Percentiles rank a stretch among this genome's conserved stretches.
Evolutionary conservation across 2,113 vertebrate species (phyloP).

Genomic region (Leucopternis melanops): DNA sequence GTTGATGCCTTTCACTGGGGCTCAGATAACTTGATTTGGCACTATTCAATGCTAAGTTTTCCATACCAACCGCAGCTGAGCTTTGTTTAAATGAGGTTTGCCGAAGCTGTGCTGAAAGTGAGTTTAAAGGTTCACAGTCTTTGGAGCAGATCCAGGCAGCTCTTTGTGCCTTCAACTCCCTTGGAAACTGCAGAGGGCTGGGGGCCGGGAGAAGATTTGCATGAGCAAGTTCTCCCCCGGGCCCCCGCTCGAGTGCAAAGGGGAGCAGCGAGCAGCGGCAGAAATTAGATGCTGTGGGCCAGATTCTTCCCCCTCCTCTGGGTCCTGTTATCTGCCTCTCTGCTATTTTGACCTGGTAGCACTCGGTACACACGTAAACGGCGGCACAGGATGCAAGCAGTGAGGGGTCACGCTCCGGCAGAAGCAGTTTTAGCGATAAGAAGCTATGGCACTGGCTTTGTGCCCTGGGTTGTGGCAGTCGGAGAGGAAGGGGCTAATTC

Average conservation of each 20-base stretch:
- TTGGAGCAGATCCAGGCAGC: conserved; percentile 30
- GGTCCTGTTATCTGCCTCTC: background rate
- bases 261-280: background rate
- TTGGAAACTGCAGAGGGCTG: conserved; percentile 10
- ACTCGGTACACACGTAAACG: background rate
- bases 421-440: background rate
- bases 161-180: conserved; percentile 44
- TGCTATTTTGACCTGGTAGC: background rate
- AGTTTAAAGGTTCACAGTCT: conserved; percentile 58
- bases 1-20: conserved; percentile 20
- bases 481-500: background rate
- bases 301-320: background rate
- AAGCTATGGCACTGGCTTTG: background rate
- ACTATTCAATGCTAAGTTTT: conserved; percentile 33
- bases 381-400: background rate
- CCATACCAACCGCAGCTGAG: conserved; percentile 53
- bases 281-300: background rate
- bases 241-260: background rate
- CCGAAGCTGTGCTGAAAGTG: conserved; percentile 44
- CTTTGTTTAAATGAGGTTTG: conserved; percentile 57
- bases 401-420: background rate
- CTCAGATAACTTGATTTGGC: conserved; percentile 53
- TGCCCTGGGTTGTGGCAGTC: background rate
- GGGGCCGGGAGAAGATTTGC: conserved; percentile 30
- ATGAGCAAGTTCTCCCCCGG: background rate